Evolutionary conservation across 2,888 invertebrate species (phyloP).

Genomic region (Ophioninae sp.): DNA sequence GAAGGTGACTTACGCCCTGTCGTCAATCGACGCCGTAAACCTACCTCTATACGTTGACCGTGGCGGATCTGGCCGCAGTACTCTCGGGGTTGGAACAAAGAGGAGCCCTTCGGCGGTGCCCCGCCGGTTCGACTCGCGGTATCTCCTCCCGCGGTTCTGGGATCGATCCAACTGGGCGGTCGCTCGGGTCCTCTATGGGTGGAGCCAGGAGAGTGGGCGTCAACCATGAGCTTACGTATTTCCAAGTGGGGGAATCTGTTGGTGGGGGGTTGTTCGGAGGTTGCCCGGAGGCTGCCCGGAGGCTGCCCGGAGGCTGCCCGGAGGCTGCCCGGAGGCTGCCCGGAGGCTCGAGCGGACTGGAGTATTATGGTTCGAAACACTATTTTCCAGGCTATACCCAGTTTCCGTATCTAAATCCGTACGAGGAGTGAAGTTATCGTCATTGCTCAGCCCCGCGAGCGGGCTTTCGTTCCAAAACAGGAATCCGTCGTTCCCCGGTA

Average conservation of each 20-base stretch:
- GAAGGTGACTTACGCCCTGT: conserved; percentile 16
- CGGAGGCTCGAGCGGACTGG: conserved; percentile 2
- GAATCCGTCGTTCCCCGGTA: not conserved
- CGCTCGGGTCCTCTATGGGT: conserved; percentile 34
- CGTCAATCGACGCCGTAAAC: not conserved
- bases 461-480: not conserved
- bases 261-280: conserved; percentile 24
- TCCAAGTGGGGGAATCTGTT: conserved; percentile 23
- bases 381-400: not conserved
- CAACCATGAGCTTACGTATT: not conserved
- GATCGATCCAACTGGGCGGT: conserved; percentile 43
- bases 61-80: conserved; percentile 35
- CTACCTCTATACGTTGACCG: not conserved
- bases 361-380: not conserved
- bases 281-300: conserved; percentile 16
- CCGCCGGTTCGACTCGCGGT: conserved; percentile 7
- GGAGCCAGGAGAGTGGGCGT: conserved; percentile 54
- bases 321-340: conserved; percentile 12
- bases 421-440: conserved; percentile 1
- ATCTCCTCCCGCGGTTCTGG: conserved; percentile 18
- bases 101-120: conserved; percentile 34
- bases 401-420: too few species aligned
- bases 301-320: conserved; percentile 10
- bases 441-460: not conserved
- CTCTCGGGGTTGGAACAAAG: conserved; percentile 55